phyloP scores from a whole-genome alignment of 2,797 vertebrate species.

The Lacerta bilineata region DNA sequence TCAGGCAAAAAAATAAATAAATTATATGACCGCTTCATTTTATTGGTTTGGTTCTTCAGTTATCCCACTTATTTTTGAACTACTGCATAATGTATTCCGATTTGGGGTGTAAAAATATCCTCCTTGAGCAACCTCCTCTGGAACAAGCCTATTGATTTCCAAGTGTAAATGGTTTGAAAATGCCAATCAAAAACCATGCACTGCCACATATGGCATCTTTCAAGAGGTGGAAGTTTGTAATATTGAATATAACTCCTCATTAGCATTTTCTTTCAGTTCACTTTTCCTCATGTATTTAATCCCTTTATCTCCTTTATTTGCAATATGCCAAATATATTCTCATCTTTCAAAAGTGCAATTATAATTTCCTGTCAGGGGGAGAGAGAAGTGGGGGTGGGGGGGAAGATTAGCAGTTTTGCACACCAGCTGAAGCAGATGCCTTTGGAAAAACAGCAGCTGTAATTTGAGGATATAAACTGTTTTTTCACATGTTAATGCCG shows the following conservation, averaged over 20 bases:
- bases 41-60: not conserved
- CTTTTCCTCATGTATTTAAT: slow-evolving; percentile 45
- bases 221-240: slow-evolving; percentile 29
- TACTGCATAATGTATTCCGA: not conserved
- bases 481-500: not conserved
- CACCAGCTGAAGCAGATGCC: slow-evolving; percentile 12
- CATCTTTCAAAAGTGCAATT: slow-evolving; percentile 39
- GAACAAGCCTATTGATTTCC: slow-evolving; percentile 23
- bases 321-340: slow-evolving; percentile 39
- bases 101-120: not conserved
- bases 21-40: not conserved
- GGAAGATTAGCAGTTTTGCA: not conserved
- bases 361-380: slow-evolving; percentile 36
- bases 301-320: slow-evolving; percentile 55
- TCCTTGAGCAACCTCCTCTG: not conserved
- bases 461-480: slow-evolving; percentile 15
- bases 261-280: slow-evolving; percentile 51
- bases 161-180: slow-evolving; percentile 22
- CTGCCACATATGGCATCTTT: slow-evolving; percentile 23
- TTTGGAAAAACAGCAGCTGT: slow-evolving; percentile 44
- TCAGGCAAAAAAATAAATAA: too few species aligned
- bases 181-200: not conserved
- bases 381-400: not conserved
- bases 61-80: not conserved
- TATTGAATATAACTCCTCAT: slow-evolving; percentile 28